phyloP scores from a whole-genome alignment of 2,888 invertebrate species.

The Portevinia maculata region DNA sequence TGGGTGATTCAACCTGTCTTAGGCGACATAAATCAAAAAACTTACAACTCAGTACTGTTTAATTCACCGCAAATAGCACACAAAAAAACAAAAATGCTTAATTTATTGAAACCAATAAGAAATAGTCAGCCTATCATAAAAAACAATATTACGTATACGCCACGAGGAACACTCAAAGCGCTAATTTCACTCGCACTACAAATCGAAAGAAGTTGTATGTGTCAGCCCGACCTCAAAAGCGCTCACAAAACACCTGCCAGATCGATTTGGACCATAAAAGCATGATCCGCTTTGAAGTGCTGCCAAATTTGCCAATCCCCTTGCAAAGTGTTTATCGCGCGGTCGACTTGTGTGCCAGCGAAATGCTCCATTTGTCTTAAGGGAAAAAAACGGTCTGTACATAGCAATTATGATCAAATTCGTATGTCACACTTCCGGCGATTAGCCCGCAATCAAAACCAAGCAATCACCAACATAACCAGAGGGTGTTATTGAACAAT shows the following conservation, averaged over 20 bases:
- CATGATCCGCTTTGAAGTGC: constrained; percentile 63
- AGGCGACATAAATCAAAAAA: no score
- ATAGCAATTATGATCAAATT: constrained; percentile 54
- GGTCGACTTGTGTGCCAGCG: constrained; percentile 1
- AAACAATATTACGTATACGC: constrained; percentile 49
- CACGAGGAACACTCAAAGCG: constrained; percentile 25
- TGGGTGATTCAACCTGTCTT: no score
- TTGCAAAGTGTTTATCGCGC: constrained; percentile 12
- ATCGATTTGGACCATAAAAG: constrained; percentile 57
- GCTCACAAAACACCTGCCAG: constrained; percentile 46
- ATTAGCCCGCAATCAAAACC: constrained; percentile 51
- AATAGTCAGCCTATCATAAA: no score
- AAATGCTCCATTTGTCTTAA: constrained; percentile 34
- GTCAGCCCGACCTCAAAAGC: constrained; percentile 53
- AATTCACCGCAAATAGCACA: constrained; percentile 10
- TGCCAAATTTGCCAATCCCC: constrained; percentile 54
- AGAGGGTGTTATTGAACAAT: constrained; percentile 54
- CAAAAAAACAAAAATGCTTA: neutral
- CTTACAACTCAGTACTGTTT: constrained; percentile 6
- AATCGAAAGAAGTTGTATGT: constrained; percentile 26
- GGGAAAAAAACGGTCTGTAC: neutral
- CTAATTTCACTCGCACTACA: constrained; percentile 17
- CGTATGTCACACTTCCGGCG: constrained; percentile 50
- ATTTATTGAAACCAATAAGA: neutral
- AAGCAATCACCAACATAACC: constrained; percentile 21